phyloP scores from a whole-genome alignment of 2,113 vertebrate species.

The Pteropus alecto region DNA sequence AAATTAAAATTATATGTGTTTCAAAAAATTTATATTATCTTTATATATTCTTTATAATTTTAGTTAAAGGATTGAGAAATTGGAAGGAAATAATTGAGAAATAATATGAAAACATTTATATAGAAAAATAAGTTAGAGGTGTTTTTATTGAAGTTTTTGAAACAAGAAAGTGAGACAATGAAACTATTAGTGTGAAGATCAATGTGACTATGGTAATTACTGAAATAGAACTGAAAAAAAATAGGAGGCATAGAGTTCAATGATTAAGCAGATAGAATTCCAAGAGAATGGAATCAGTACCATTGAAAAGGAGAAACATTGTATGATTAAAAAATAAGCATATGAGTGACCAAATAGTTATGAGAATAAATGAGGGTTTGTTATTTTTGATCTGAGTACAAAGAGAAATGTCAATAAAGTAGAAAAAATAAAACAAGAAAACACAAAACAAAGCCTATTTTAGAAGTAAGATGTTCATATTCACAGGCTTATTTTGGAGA shows the following conservation, averaged over 20 bases:
- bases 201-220: background rate
- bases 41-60: background rate
- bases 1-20: background rate
- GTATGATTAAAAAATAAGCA: fast-evolving
- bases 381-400: background rate
- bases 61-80: background rate
- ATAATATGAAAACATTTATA: background rate
- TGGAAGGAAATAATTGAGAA: background rate
- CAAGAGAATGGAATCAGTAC: background rate
- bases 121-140: background rate
- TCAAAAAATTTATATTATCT: background rate
- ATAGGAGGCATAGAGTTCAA: background rate
- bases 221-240: background rate
- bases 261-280: background rate
- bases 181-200: background rate
- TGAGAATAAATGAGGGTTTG: background rate
- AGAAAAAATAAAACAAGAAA: background rate
- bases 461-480: background rate
- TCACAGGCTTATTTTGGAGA: background rate
- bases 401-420: background rate
- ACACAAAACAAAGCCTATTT: background rate
- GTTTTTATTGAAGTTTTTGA: background rate
- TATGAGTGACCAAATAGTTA: background rate
- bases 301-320: background rate
- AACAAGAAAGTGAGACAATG: background rate